Evolutionary conservation across 1,140 invertebrate genomes (phyloP).

Genomic region (Melitaea cinxia): DNA sequence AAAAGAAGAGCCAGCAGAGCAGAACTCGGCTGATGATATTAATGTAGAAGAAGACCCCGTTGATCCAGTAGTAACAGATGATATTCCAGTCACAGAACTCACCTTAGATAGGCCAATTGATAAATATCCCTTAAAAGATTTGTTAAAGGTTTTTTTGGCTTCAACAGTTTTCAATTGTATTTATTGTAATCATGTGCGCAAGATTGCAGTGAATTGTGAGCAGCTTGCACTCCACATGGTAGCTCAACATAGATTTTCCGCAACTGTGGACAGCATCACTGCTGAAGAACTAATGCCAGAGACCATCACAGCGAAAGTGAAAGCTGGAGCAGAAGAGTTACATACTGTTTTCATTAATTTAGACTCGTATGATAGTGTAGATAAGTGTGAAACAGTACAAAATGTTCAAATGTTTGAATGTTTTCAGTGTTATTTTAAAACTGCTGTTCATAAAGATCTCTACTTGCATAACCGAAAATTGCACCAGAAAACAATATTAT

Average conservation of each 20-base stretch:
- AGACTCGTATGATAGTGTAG: slow-evolving; percentile 85
- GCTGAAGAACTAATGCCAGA: slow-evolving; percentile 87
- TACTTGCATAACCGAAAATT: slow-evolving; percentile 92
- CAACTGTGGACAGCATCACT: slow-evolving; percentile 87
- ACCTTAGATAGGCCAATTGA: slow-evolving; percentile 88
- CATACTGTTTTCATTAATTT: slow-evolving; percentile 86
- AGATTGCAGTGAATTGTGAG: slow-evolving; percentile 91
- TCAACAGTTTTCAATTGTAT: slow-evolving; percentile 87
- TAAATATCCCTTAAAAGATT: slow-evolving; percentile 85
- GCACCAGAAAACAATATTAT: slow-evolving; percentile 89
- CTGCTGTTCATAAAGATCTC: slow-evolving; percentile 89
- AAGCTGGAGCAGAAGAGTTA: slow-evolving; percentile 84
- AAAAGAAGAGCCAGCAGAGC: slow-evolving; percentile 55
- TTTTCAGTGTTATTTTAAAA: slow-evolving; percentile 90
- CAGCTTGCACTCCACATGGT: slow-evolving; percentile 90
- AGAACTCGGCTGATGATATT: slow-evolving; percentile 48
- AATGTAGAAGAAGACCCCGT: slow-evolving; percentile 61
- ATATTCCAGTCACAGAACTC: slow-evolving; percentile 85
- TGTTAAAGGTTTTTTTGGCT: slow-evolving; percentile 87
- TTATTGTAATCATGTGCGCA: slow-evolving; percentile 91
- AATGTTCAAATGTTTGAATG: slow-evolving; percentile 89
- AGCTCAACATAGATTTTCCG: slow-evolving; percentile 88
- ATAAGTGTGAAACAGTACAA: slow-evolving; percentile 67
- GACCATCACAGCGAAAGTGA: slow-evolving; percentile 86
- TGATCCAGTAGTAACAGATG: slow-evolving; percentile 49